Evolutionary conservation across 2,113 vertebrate species (phyloP), one percentile per base, ranked within the genome.

Genomic region (Aphyosemion australe): DNA sequence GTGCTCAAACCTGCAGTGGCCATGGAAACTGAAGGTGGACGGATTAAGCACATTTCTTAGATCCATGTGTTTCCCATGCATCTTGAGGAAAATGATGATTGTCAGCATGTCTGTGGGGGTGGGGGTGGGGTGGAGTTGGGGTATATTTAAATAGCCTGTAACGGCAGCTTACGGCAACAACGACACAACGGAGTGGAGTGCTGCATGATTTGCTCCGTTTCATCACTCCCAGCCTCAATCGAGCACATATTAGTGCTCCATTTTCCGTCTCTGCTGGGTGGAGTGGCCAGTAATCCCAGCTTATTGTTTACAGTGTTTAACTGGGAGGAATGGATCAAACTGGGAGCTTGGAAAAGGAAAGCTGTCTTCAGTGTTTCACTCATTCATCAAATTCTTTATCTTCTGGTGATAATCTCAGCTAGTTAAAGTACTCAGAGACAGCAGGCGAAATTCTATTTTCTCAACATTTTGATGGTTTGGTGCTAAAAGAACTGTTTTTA

Each of bases 241-340:
- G 42, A 19, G 64, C 79, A 78, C 76, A 83, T 71, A 82, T 84
- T 72, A 72, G 48, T 11, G 61, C 83, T 71, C 49, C 65, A 41
- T 73, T 80, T 79, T 62, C 56, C 48, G 41, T 65, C 60, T 72
- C 9, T 66, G 53, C 26, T 54, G 64, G 81, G 14, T 51, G 50
- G 42, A 65, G 47, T 52, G 71, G 73, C 54, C 70, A n/a, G 78
- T 64, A 69, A 78, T 84, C 80, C 57, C 70, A n/a, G 53, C 19
- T 21, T n/a, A 55, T 80, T 76, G 80, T 79, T 55, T 72, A 12
- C 45, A 3, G 32, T 56, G 69, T 55, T 76, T 59, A 65, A 72
- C 76, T 51, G 15, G 12, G 58, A 69, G 19, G 61, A 64, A 56
- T 15, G 71, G 21, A 20, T 31, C 42, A 37, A 41, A 12, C 51